phyloP scores from a whole-genome alignment of 1,140 invertebrate genomes.

The Bombus terrestris region DNA sequence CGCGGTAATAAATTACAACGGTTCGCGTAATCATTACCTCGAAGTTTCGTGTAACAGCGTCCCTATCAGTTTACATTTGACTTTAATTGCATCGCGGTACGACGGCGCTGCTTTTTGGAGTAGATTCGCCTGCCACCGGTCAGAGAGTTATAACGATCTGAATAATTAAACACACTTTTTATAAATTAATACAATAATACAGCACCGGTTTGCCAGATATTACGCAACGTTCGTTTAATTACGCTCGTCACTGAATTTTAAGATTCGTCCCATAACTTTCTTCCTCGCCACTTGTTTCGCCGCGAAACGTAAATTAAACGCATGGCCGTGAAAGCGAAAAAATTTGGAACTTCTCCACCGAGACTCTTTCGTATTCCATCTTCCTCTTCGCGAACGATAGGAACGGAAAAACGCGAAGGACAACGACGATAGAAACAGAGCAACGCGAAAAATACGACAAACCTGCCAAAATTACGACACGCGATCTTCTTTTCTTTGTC shows the following conservation, averaged over 20 bases:
- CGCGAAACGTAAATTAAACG: background rate
- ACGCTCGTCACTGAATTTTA: background rate
- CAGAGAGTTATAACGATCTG: constrained; percentile 46
- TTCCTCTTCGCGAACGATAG: too few species aligned
- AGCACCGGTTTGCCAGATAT: constrained; percentile 28
- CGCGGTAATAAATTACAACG: constrained; percentile 68
- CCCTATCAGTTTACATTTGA: constrained; percentile 69
- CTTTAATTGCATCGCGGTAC: constrained; percentile 64
- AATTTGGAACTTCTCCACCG: background rate
- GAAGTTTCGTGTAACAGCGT: constrained; percentile 67
- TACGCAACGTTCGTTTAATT: constrained; percentile 23
- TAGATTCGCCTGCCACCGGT: constrained; percentile 26
- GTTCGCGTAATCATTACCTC: constrained; percentile 69
- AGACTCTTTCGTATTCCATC: too few species aligned
- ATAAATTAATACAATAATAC: constrained; percentile 55
- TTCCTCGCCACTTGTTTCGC: background rate
- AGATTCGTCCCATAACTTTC: background rate
- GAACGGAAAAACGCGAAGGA: too few species aligned
- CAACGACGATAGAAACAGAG: too few species aligned
- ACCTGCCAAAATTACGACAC: too few species aligned
- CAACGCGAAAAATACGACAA: background rate
- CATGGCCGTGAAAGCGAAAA: background rate
- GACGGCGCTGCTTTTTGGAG: constrained; percentile 46
- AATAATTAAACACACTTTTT: constrained; percentile 66
- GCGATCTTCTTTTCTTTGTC: background rate